A percentile compares a stretch with the other conserved stretches of the same genome.
These are phyloP conservation scores for Blennius ocellaris DNA, from an alignment of 2,113 vertebrate genomes.

Conservation along the genomic window DNA sequence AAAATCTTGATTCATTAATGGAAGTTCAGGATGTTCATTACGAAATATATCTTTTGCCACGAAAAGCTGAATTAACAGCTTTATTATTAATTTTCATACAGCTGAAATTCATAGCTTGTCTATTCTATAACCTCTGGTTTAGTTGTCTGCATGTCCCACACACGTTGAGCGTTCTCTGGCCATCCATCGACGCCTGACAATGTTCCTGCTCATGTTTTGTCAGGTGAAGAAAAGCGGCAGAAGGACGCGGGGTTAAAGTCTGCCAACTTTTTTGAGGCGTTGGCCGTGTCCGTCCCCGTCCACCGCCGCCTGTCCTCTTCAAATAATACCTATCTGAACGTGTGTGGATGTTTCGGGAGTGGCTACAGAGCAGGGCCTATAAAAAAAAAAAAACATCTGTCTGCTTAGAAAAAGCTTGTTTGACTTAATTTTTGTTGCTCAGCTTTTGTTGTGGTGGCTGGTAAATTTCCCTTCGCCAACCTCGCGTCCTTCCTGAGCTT, in stretches of 20 bases:
- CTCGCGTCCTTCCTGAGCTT: conserved; percentile 25
- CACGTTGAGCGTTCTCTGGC: neutral
- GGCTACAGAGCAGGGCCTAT: neutral
- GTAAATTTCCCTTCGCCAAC: conserved; percentile 29
- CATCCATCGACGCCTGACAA: conserved; percentile 11
- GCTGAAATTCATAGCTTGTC: too few relatives aligned
- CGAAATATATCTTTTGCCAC: too few relatives aligned
- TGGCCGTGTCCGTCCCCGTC: neutral
- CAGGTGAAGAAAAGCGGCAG: neutral
- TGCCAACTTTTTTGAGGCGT: conserved; percentile 25
- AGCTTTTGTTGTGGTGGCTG: conserved; percentile 13
- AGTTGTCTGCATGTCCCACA: too few relatives aligned
- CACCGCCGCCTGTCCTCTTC: neutral
- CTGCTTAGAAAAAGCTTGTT: neutral
- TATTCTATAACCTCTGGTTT: too few relatives aligned
- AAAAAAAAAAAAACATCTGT: neutral
- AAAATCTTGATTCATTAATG: too few relatives aligned
- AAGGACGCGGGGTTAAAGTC: conserved; percentile 11
- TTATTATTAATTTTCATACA: too few relatives aligned
- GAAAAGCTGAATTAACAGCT: too few relatives aligned
- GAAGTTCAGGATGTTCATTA: too few relatives aligned
- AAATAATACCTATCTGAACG: conserved; percentile 9
- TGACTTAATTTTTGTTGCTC: conserved; percentile 7
- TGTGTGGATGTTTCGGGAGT: conserved; percentile 1
- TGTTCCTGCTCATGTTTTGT: neutral